Percentiles rank a stretch among this genome's conserved stretches.
Conservation (phyloP, 1,140 invertebrate species). For the Andricus grossulariae region DNA sequence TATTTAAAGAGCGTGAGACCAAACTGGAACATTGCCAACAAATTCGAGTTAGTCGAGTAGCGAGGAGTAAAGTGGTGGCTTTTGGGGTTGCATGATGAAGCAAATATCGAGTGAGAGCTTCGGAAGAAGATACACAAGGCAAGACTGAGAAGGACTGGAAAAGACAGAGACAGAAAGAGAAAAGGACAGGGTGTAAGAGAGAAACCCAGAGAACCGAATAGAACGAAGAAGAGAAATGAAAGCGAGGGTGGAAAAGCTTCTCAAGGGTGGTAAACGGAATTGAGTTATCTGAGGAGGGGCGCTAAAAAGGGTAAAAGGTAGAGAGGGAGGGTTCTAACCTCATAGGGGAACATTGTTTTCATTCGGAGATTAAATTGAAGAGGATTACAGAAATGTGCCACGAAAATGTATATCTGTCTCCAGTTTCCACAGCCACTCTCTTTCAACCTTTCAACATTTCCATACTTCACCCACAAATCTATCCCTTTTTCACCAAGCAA, state of each 20-base stretch:
- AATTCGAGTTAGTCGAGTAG: slow-evolving; percentile 71
- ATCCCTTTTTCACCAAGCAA: background rate
- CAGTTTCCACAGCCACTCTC: slow-evolving; percentile 9
- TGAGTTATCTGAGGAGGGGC: slow-evolving; percentile 1
- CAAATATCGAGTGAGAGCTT: slow-evolving; percentile 59
- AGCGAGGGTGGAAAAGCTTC: slow-evolving; percentile 31
- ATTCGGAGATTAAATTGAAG: slow-evolving; percentile 65
- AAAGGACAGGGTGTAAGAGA: slow-evolving; percentile 44
- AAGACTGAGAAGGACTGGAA: slow-evolving; percentile 36
- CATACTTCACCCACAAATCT: too few relatives aligned
- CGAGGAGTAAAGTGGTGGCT: slow-evolving; percentile 68
- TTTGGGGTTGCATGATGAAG: slow-evolving; percentile 58
- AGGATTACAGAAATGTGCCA: slow-evolving; percentile 48
- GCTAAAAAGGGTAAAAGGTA: slow-evolving; percentile 35
- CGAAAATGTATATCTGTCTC: slow-evolving; percentile 34
- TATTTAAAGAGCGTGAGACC: slow-evolving; percentile 61
- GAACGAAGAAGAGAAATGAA: slow-evolving; percentile 35
- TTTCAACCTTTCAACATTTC: slow-evolving; percentile 26
- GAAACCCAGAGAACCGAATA: slow-evolving; percentile 33
- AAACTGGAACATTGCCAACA: slow-evolving; percentile 72
- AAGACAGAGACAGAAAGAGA: slow-evolving; percentile 31
- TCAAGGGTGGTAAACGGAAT: slow-evolving; percentile 30
- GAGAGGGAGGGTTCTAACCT: slow-evolving; percentile 50
- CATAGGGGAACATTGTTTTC: slow-evolving; percentile 64
- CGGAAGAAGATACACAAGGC: slow-evolving; percentile 49